Evolutionary conservation across 2,797 vertebrate genomes (phyloP).

Genomic region (Sebastes steindachneri): DNA sequence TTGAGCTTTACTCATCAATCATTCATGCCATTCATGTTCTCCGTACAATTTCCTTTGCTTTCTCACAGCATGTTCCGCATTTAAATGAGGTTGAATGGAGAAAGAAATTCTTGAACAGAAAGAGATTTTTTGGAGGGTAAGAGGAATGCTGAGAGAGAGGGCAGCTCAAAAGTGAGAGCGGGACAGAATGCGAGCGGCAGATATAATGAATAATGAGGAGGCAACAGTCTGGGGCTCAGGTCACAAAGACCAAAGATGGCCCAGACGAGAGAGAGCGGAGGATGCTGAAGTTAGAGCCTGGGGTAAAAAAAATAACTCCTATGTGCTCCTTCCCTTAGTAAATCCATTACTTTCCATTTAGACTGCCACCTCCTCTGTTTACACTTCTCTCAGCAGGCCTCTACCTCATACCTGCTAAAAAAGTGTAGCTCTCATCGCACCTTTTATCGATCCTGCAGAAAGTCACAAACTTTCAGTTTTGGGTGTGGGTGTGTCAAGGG

Average conservation of each 20-base stretch:
- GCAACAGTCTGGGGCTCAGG: conserved; percentile 1
- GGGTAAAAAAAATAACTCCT: background rate
- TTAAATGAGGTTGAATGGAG: background rate
- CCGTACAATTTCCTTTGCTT: background rate
- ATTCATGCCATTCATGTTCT: background rate
- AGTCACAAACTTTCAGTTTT: conserved; percentile 40
- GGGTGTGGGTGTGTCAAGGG: conserved; percentile 19
- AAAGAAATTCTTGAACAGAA: background rate
- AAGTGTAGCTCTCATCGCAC: conserved; percentile 29
- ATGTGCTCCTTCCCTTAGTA: conserved; percentile 13
- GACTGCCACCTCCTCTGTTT: conserved; percentile 16
- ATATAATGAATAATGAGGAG: conserved; percentile 24
- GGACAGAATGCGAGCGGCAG: conserved; percentile 2
- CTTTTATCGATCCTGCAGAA: conserved; percentile 37
- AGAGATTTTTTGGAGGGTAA: background rate
- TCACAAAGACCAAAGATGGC: conserved; percentile 26
- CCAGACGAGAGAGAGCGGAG: conserved; percentile 15
- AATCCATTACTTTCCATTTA: conserved; percentile 42
- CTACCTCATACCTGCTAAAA: conserved; percentile 13
- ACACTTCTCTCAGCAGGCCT: conserved; percentile 12
- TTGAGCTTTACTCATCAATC: background rate
- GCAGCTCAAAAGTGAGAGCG: background rate
- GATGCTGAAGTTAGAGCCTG: conserved; percentile 11
- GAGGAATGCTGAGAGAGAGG: background rate
- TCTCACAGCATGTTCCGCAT: background rate